Conservation (phyloP, 2,113 vertebrate genomes). For the Stigmatopora argus region DNA sequence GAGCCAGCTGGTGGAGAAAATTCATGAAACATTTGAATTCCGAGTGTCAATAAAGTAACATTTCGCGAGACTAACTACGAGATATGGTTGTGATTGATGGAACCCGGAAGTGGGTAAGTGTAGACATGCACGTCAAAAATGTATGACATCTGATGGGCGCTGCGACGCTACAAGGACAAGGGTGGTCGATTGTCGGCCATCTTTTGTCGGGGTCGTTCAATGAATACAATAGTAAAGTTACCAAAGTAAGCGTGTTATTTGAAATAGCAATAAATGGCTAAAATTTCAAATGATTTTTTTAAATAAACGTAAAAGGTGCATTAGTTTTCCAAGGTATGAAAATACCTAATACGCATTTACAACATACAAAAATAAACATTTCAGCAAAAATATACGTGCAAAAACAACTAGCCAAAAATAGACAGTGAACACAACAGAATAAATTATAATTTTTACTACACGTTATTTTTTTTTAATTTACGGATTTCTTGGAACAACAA, state of each 20-base stretch:
- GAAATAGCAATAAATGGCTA: too few species aligned
- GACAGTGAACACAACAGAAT: background rate
- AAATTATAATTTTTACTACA: background rate
- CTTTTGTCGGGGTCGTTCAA: too few species aligned
- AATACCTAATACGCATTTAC: background rate
- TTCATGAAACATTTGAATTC: background rate
- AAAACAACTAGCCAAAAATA: background rate
- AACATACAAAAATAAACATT: background rate
- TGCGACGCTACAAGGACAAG: too few species aligned
- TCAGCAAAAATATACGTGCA: background rate
- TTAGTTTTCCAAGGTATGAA: too few species aligned
- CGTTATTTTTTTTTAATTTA: background rate
- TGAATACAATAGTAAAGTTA: too few species aligned
- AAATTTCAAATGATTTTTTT: too few species aligned
- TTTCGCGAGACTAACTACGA: background rate
- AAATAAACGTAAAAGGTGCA: too few species aligned
- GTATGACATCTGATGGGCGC: too few species aligned
- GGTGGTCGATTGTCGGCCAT: too few species aligned
- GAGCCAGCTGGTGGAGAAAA: too few species aligned
- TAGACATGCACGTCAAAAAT: too few species aligned
- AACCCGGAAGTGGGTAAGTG: background rate
- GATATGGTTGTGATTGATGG: background rate
- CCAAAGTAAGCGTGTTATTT: too few species aligned
- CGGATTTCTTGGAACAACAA: background rate
- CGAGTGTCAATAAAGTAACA: background rate